These are phyloP conservation scores for Meloidogyne chitwoodi DNA, from an alignment of 1,140 invertebrate genomes.

Conservation along the genomic window DNA sequence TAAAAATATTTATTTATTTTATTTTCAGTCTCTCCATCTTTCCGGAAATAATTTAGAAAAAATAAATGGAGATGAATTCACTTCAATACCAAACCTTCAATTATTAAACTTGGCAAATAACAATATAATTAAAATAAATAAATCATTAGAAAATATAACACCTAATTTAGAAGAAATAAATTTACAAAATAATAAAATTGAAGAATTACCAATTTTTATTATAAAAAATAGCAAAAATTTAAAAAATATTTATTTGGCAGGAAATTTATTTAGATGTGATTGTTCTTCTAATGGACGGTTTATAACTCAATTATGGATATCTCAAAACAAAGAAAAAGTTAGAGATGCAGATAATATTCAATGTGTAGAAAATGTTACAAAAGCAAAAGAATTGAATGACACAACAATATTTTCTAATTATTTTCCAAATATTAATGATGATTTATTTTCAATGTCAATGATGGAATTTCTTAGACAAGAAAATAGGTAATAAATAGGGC, in stretches of 20 bases:
- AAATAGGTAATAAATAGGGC: constrained; percentile 15
- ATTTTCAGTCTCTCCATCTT: constrained; percentile 39
- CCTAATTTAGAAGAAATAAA: constrained; percentile 41
- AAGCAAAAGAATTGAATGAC: constrained; percentile 46
- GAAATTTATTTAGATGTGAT: constrained; percentile 55
- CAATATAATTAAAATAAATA: constrained; percentile 17
- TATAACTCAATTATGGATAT: constrained; percentile 37
- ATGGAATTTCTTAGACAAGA: constrained; percentile 36
- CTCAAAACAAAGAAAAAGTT: constrained; percentile 28
- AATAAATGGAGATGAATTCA: constrained; percentile 33
- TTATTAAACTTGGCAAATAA: constrained; percentile 30
- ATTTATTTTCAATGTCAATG: constrained; percentile 54
- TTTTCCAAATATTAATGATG: constrained; percentile 46
- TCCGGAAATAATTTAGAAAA: constrained; percentile 41
- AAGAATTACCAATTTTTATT: constrained; percentile 31
- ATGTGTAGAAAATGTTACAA: constrained; percentile 57
- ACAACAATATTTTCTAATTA: constrained; percentile 43
- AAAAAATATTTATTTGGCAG: constrained; percentile 19
- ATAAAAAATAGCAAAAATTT: constrained; percentile 20
- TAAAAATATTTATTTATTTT: neutral
- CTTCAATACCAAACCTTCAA: constrained; percentile 12
- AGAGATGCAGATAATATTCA: constrained; percentile 33
- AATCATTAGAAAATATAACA: constrained; percentile 25
- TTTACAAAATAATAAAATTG: constrained; percentile 32
- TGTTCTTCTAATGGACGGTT: constrained; percentile 36